A percentile compares a stretch with the other conserved stretches of the same genome.
phyloP scores from a whole-genome alignment of 2,113 vertebrate species.

The Eonycteris spelaea region DNA sequence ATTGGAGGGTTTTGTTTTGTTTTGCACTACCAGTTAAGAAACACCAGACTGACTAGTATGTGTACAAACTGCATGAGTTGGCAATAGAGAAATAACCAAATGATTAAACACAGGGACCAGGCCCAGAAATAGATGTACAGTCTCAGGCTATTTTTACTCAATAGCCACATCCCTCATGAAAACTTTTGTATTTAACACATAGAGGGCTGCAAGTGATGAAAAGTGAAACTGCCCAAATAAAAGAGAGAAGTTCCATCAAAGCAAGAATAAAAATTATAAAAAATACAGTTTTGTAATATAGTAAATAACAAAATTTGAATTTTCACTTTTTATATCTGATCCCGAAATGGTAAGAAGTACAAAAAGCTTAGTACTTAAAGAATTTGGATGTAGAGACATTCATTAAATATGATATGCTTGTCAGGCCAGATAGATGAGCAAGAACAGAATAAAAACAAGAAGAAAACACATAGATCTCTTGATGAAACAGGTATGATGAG shows the following conservation, averaged over 20 bases:
- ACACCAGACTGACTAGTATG: neutral
- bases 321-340: neutral
- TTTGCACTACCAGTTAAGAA: neutral
- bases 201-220: neutral
- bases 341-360: neutral
- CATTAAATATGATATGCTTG: neutral
- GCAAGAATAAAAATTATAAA: neutral
- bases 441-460: neutral
- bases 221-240: neutral
- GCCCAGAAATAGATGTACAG: neutral
- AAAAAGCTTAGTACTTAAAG: neutral
- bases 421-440: neutral
- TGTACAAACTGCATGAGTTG: neutral
- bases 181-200: neutral
- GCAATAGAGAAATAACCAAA: neutral
- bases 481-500: neutral
- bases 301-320: neutral
- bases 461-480: neutral
- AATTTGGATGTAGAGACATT: neutral
- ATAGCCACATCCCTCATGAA: neutral
- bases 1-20: neutral
- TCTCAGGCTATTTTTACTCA: neutral
- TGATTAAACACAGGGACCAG: neutral
- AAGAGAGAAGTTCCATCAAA: neutral
- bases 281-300: neutral